Percentiles rank a stretch among this genome's conserved stretches.
These are phyloP conservation scores for Dipodomys merriami DNA, from an alignment of 2,113 vertebrate genomes.

Conservation along the genomic window DNA sequence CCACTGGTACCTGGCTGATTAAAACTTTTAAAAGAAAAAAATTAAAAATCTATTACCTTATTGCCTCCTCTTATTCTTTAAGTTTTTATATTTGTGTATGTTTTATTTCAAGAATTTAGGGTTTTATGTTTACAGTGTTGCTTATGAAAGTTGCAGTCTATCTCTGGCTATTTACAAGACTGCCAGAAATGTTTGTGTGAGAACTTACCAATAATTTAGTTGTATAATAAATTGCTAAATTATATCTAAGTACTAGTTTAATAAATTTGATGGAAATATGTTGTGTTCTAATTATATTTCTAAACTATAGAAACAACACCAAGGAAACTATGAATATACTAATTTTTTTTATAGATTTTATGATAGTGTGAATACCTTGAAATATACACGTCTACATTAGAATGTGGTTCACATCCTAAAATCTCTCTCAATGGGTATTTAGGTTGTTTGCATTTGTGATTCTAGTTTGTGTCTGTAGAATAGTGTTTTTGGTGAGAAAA, in stretches of 20 bases:
- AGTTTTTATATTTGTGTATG: not conserved
- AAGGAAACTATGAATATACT: not conserved
- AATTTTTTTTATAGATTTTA: not conserved
- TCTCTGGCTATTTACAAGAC: not conserved
- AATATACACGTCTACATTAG: conserved; percentile 4
- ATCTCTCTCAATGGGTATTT: not conserved
- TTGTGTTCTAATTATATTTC: not conserved
- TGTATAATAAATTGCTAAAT: not conserved
- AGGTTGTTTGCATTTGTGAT: conserved; percentile 6
- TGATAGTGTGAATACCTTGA: not conserved
- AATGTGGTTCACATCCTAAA: conserved; percentile 20
- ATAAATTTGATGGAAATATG: not conserved
- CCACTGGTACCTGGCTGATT: no score
- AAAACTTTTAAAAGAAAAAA: no score
- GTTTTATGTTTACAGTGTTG: not conserved
- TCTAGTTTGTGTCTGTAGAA: not conserved
- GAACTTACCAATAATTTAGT: not conserved
- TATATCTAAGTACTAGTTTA: not conserved
- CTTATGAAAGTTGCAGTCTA: not conserved
- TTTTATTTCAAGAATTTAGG: not conserved
- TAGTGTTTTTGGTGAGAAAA: conserved; percentile 34
- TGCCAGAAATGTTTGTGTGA: not conserved
- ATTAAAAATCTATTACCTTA: not conserved
- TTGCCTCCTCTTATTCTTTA: not conserved
- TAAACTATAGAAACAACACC: not conserved